Evolutionary conservation across 2,888 invertebrate species (phyloP), one percentile per base, ranked within the genome.

Genomic region (Antheraea yamamai): DNA sequence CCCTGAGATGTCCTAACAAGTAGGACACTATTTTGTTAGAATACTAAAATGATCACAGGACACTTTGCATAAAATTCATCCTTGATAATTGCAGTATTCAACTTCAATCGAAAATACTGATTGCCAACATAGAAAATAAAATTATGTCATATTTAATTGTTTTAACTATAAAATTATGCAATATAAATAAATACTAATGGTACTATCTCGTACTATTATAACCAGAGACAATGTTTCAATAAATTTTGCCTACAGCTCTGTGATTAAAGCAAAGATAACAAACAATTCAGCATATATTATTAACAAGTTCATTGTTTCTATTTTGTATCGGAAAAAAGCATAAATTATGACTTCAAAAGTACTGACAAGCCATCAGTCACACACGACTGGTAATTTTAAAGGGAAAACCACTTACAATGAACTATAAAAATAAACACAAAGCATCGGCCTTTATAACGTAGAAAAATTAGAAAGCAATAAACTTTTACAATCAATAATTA

Each of bases 361-460:
- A 64, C 55, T 55, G 30, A 26, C n/a, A 71, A 58, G 39, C 58
- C 55, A 61, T 81, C 84, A 79, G 89, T 89, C 85, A 87, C 85
- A 86, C 83, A 79, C 76, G 74, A 81, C 77, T 81, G 82, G 78
- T 79, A 79, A 75, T 81, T 79, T 82, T 84, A 85, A 88, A 89
- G 86, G 84, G 83, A 86, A 87, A 66, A 79, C 82, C 84, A 81
- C 77, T 85, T 81, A 84, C 84, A 86, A 80, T 85, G 81, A 85
- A 81, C 78, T 77, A 78, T 78, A 71, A 35, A 74, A 78, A 80
- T 79, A 79, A 80, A 79, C 78, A 74, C 73, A 75, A 76, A 76
- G 52, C n/a, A 71, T 73, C 39, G 6, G 68, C 75, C 70, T 39
- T 52, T 75, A 72, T 75, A 73, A 72, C 72, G 77, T 76, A 76